phyloP scores from a whole-genome alignment of 2,113 vertebrate species.

The Callospermophilus lateralis region DNA sequence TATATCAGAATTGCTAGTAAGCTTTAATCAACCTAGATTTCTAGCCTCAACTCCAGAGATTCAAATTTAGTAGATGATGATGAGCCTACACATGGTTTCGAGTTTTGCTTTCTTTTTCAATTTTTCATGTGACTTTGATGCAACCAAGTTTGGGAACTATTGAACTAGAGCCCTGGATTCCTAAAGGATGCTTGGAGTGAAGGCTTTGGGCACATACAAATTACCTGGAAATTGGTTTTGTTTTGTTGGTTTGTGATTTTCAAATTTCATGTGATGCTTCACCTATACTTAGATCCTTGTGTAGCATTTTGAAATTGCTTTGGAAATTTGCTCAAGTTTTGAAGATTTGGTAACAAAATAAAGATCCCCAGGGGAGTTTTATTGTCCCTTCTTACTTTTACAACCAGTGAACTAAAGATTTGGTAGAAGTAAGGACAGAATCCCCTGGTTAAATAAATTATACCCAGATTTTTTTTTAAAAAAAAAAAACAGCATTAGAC shows the following conservation, averaged over 20 bases:
- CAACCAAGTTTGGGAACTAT: neutral
- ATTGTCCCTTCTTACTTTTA: neutral
- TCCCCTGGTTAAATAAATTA: neutral
- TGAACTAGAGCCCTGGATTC: neutral
- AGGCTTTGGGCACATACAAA: accelerated
- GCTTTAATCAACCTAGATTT: neutral
- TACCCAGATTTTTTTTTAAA: no score
- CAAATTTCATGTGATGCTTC: neutral
- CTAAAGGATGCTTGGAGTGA: neutral
- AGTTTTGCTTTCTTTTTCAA: neutral
- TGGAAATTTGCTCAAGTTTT: neutral
- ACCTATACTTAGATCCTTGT: neutral
- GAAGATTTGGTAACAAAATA: neutral
- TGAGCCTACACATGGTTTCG: neutral
- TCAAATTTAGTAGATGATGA: neutral
- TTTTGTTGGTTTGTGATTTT: neutral
- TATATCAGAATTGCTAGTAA: neutral
- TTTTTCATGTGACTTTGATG: neutral
- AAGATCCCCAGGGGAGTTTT: neutral
- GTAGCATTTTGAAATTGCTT: neutral
- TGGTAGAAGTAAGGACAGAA: neutral
- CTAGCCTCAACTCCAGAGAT: neutral
- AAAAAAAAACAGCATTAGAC: neutral
- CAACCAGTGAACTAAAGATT: neutral
- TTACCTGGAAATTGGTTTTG: neutral